Evolutionary conservation across 2,888 invertebrate species (phyloP).

Genomic region (Embidobia sp.): DNA sequence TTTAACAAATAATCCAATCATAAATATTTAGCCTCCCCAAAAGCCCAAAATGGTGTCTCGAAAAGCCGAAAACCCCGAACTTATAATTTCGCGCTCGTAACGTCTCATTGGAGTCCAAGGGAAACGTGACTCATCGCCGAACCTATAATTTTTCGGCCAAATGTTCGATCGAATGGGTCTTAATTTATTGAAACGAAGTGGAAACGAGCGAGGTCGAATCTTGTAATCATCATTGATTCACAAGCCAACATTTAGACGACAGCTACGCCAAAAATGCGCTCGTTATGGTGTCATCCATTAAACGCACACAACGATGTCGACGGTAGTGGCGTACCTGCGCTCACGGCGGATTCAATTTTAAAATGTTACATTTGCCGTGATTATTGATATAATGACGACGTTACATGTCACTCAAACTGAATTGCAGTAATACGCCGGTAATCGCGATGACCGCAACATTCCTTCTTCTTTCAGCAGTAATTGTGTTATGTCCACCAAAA

Average conservation of each 20-base stretch:
- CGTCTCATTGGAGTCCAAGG: conserved; percentile 12
- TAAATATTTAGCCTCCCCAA: conserved; percentile 25
- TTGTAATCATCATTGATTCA: conserved; percentile 35
- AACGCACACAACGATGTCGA: not conserved
- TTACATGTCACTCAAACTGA: conserved; percentile 25
- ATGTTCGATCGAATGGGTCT: conserved; percentile 7
- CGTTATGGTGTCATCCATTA: conserved; percentile 16
- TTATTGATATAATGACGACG: conserved; percentile 34
- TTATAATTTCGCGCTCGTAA: conserved; percentile 45
- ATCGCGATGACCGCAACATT: not conserved
- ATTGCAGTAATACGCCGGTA: conserved; percentile 20
- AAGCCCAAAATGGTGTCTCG: not conserved
- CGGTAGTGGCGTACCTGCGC: no score
- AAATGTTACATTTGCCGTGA: conserved; percentile 2
- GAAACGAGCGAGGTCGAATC: conserved; percentile 8
- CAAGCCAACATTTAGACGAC: conserved; percentile 6
- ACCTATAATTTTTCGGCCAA: conserved; percentile 34
- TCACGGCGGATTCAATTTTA: conserved; percentile 27
- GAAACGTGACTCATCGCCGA: conserved; percentile 46
- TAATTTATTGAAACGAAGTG: conserved; percentile 23
- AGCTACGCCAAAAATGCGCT: conserved; percentile 25
- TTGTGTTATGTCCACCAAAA: conserved; percentile 15
- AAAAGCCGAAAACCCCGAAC: conserved; percentile 21
- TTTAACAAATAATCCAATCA: conserved; percentile 36
- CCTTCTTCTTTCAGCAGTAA: conserved; percentile 10